Conservation (phyloP, 2,797 vertebrate genomes). For the Mionectes olivaceus region DNA sequence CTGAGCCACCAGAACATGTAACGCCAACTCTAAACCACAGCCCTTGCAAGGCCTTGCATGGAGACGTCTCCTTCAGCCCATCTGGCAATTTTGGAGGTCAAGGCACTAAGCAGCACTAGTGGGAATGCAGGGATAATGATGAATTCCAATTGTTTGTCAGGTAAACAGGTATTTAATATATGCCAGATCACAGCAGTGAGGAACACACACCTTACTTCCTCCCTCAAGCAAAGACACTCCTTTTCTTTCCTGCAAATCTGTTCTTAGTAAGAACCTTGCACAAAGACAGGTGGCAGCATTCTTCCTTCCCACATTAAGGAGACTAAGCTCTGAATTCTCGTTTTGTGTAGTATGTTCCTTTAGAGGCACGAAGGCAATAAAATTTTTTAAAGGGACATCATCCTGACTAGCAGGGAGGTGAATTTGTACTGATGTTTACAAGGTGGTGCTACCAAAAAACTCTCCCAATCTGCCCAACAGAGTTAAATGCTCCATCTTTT, state of each 20-base stretch:
- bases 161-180: background rate
- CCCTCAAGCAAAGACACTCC: background rate
- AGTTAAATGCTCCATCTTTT: background rate
- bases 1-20: background rate
- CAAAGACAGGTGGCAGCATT: background rate
- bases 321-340: background rate
- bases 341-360: background rate
- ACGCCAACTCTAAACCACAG: accelerated
- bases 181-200: background rate
- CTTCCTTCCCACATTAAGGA: background rate
- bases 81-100: background rate
- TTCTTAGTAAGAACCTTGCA: background rate
- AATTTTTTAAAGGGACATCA: background rate
- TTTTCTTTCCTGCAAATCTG: background rate
- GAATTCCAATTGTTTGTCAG: background rate
- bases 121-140: background rate
- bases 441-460: background rate
- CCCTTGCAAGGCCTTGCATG: background rate
- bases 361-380: background rate
- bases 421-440: background rate
- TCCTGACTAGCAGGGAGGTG: background rate
- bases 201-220: background rate
- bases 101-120: background rate
- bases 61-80: background rate
- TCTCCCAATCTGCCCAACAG: background rate